Evolutionary conservation across 2,888 invertebrate genomes (phyloP).

Genomic region (Falcaria lacertinaria): DNA sequence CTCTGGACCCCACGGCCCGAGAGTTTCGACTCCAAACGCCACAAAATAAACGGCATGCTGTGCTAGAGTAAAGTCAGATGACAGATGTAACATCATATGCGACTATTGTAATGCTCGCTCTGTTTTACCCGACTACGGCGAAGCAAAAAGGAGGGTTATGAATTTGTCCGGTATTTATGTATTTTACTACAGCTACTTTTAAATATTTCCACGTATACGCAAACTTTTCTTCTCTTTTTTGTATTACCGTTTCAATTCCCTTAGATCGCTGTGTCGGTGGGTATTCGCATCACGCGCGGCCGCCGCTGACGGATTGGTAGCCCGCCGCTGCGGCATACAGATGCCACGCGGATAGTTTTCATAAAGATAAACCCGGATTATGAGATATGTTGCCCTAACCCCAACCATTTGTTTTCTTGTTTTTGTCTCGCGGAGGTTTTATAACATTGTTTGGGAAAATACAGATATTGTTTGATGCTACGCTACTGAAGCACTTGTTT

Average conservation of each 20-base stretch:
- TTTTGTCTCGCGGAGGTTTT: slow-evolving; percentile 1
- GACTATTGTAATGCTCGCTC: no score
- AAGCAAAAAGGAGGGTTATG: no score
- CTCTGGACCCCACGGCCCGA: no score
- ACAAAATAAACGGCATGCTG: no score
- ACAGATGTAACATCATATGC: no score
- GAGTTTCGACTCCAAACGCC: no score
- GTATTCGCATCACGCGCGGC: slow-evolving; percentile 44
- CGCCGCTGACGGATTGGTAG: slow-evolving; percentile 56
- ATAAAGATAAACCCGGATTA: slow-evolving; percentile 62
- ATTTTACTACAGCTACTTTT: no score
- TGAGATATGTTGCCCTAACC: slow-evolving; percentile 38
- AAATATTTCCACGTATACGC: no score
- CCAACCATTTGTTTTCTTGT: slow-evolving; percentile 19
- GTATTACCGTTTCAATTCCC: slow-evolving; percentile 8
- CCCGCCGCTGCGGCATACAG: slow-evolving; percentile 44
- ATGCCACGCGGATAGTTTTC: slow-evolving; percentile 51
- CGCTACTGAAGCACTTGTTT: no score
- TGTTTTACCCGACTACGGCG: no score
- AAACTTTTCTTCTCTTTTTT: neutral
- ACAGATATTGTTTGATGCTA: slow-evolving; percentile 13
- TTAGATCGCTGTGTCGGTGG: slow-evolving; percentile 8
- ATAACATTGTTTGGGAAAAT: neutral
- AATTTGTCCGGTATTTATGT: no score
- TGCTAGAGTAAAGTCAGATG: no score